These are phyloP conservation scores for Cenopis cana DNA, from an alignment of 2,888 invertebrate genomes.

Conservation along the genomic window DNA sequence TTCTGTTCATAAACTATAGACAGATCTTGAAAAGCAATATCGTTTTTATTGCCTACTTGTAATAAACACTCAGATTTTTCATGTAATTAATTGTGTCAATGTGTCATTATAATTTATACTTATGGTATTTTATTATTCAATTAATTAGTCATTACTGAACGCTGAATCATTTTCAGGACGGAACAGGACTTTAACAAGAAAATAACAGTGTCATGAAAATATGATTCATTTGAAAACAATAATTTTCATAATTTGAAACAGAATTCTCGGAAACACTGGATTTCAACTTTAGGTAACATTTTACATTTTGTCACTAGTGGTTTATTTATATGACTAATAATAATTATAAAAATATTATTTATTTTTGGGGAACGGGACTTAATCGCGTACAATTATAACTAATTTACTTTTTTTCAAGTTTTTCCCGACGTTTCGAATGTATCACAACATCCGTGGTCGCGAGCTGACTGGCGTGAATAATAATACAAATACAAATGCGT, in stretches of 20 bases:
- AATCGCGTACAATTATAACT: no score
- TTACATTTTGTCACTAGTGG: no score
- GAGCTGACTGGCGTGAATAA: no score
- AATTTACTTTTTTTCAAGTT: no score
- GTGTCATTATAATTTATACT: constrained; percentile 9
- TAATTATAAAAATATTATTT: no score
- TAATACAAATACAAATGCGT: no score
- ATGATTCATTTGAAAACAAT: constrained; percentile 14
- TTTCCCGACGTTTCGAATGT: no score
- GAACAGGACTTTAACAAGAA: not conserved
- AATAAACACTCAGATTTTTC: not conserved
- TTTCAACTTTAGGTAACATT: no score
- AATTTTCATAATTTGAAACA: not conserved
- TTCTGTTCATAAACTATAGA: not conserved
- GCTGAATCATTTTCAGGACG: constrained; percentile 38
- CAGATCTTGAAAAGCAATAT: not conserved
- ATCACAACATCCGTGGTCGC: no score
- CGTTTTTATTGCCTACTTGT: not conserved
- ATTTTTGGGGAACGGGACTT: no score
- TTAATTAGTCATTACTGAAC: constrained; percentile 16
- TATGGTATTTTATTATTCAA: constrained; percentile 8
- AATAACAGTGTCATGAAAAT: constrained; percentile 9
- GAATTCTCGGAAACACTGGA: not conserved
- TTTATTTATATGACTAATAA: no score
- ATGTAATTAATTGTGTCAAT: constrained; percentile 12